These are phyloP conservation scores for Andrena minutula DNA, from an alignment of 2,888 invertebrate species.

Conservation along the genomic window DNA sequence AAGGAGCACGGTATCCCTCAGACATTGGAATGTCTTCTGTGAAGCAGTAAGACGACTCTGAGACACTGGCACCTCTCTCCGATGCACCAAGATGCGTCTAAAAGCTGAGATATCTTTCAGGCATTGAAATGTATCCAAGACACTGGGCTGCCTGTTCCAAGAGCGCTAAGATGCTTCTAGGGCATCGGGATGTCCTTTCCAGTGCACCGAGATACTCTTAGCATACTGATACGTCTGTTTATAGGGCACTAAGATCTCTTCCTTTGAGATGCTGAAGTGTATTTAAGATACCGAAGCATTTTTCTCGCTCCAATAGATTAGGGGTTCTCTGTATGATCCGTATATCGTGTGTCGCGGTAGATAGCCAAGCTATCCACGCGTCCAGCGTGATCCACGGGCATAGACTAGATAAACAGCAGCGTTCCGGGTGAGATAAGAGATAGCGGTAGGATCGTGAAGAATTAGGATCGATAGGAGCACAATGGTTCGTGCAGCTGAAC, in stretches of 20 bases:
- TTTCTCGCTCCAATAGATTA: background rate
- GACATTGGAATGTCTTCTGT: too few species aligned
- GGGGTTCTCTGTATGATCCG: background rate
- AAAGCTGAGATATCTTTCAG: background rate
- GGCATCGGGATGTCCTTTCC: background rate
- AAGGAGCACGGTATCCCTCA: background rate
- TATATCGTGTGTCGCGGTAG: conserved; percentile 3
- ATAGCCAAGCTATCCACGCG: background rate
- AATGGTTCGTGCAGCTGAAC: conserved; percentile 7
- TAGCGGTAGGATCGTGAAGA: conserved; percentile 5
- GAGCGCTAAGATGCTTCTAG: background rate
- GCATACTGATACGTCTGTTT: too few species aligned
- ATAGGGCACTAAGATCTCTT: too few species aligned
- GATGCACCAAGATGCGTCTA: background rate
- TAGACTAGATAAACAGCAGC: background rate
- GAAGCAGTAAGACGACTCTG: too few species aligned
- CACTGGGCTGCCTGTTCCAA: background rate
- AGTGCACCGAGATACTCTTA: too few species aligned
- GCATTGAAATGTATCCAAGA: conserved; percentile 1
- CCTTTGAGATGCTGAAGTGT: too few species aligned
- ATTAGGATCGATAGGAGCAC: conserved; percentile 8
- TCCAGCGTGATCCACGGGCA: background rate
- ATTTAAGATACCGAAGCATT: too few species aligned
- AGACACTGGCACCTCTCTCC: background rate
- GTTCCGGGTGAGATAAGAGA: conserved; percentile 8